These are phyloP conservation scores for Caenorhabditis zanzibari DNA, from an alignment of 2,888 invertebrate genomes.

Conservation along the genomic window DNA sequence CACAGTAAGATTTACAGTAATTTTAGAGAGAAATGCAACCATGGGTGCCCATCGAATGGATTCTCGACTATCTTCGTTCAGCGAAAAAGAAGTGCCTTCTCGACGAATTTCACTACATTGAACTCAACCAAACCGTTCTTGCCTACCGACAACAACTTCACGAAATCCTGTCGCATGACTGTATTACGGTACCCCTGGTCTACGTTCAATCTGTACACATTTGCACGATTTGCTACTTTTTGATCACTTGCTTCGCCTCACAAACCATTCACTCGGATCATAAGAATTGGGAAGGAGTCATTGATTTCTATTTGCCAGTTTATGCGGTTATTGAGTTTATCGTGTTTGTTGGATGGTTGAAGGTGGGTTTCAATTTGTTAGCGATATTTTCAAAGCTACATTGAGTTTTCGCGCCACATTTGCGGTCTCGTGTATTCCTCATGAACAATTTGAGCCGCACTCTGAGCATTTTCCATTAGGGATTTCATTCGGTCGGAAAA, in stretches of 20 bases:
- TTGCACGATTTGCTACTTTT: constrained; percentile 69
- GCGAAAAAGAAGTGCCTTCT: constrained; percentile 42
- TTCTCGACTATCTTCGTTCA: constrained; percentile 50
- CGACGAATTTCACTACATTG: constrained; percentile 61
- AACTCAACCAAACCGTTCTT: constrained; percentile 65
- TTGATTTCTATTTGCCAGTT: constrained; percentile 68
- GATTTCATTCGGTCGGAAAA: no score
- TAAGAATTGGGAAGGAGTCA: constrained; percentile 26
- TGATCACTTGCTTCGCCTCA: constrained; percentile 67
- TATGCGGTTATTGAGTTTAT: constrained; percentile 72
- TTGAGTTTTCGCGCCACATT: no score
- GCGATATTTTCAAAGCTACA: no score
- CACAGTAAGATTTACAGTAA: no score
- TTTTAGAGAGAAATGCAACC: constrained; percentile 62
- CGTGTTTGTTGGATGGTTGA: constrained; percentile 75
- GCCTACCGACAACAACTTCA: constrained; percentile 72
- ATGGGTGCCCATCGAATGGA: constrained; percentile 77
- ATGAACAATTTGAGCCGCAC: no score
- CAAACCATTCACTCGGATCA: constrained; percentile 63
- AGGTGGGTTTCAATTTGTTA: constrained; percentile 11
- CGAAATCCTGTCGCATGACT: constrained; percentile 75
- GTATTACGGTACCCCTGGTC: constrained; percentile 74
- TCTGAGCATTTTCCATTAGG: no score
- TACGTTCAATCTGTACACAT: constrained; percentile 75
- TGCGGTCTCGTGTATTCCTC: no score